A percentile compares a stretch with the other conserved stretches of the same genome.
Evolutionary conservation across 2,113 vertebrate species (phyloP).

Genomic region (Myanophis thanlyinensis): DNA sequence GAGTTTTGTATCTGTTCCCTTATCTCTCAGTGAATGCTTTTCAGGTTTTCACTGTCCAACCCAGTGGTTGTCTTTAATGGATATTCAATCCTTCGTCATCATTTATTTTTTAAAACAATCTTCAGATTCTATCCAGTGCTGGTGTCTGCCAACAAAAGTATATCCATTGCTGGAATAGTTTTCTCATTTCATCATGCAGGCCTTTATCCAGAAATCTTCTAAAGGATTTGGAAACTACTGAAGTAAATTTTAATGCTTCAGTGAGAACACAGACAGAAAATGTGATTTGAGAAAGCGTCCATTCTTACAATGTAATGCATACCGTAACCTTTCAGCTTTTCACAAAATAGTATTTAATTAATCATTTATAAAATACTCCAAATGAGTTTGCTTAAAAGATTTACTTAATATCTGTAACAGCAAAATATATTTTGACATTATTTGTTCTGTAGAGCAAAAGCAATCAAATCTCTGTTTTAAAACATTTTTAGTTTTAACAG

Average conservation of each 20-base stretch:
- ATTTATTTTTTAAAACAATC: not conserved
- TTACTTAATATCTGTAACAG: not conserved
- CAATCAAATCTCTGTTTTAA: not conserved
- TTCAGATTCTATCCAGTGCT: not conserved
- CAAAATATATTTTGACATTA: not conserved
- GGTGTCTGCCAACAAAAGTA: not conserved
- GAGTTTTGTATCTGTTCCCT: not conserved
- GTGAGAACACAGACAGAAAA: not conserved
- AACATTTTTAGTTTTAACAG: not conserved
- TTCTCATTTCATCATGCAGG: not conserved
- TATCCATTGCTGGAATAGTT: not conserved
- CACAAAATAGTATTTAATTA: not conserved
- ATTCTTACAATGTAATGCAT: not conserved
- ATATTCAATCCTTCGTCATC: not conserved
- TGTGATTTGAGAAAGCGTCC: not conserved
- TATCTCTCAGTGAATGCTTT: not conserved
- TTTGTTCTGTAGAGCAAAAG: not conserved
- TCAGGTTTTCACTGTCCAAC: not conserved
- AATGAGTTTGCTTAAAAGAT: constrained; percentile 4
- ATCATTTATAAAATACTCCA: not conserved
- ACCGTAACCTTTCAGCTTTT: not conserved
- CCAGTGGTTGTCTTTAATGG: not conserved
- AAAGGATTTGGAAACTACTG: not conserved
- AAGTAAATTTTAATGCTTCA: not conserved
- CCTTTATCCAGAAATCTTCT: not conserved